Conservation (phyloP, 2,888 invertebrate species). For the Odontocolon sp. region DNA sequence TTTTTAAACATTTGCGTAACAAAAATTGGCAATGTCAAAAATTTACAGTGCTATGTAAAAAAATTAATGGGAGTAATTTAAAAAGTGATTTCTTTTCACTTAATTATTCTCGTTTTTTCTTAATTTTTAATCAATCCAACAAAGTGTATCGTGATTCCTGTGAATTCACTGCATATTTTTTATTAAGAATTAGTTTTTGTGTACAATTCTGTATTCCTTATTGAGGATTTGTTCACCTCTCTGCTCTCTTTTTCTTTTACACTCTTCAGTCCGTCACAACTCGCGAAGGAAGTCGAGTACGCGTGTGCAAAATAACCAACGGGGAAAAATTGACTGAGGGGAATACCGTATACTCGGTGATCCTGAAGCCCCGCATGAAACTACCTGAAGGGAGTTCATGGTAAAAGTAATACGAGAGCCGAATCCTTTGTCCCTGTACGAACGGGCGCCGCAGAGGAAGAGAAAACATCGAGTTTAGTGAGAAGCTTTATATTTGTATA, state of each 20-base stretch:
- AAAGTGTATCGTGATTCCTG: no score
- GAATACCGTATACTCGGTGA: slow-evolving; percentile 8
- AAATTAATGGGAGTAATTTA: no score
- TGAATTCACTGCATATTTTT: no score
- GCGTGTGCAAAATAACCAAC: neutral
- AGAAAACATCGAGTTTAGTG: neutral
- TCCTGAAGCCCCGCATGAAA: slow-evolving; percentile 47
- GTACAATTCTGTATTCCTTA: neutral
- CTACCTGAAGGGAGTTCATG: slow-evolving; percentile 32
- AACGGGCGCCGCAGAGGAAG: slow-evolving; percentile 5
- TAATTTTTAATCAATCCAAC: no score
- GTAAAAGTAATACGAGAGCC: slow-evolving; percentile 50
- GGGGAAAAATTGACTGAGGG: neutral
- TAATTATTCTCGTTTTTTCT: no score
- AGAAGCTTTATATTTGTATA: slow-evolving; percentile 1
- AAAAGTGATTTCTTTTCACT: no score
- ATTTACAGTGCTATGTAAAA: no score
- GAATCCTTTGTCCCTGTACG: slow-evolving; percentile 37
- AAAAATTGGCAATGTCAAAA: no score
- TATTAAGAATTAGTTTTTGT: no score
- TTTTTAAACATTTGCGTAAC: no score
- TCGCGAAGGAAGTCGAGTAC: neutral
- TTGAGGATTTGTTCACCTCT: neutral
- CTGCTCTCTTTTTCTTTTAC: neutral
- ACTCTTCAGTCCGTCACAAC: slow-evolving; percentile 1